Conservation (phyloP, 2,797 vertebrate species). For the Lophius americanus region DNA sequence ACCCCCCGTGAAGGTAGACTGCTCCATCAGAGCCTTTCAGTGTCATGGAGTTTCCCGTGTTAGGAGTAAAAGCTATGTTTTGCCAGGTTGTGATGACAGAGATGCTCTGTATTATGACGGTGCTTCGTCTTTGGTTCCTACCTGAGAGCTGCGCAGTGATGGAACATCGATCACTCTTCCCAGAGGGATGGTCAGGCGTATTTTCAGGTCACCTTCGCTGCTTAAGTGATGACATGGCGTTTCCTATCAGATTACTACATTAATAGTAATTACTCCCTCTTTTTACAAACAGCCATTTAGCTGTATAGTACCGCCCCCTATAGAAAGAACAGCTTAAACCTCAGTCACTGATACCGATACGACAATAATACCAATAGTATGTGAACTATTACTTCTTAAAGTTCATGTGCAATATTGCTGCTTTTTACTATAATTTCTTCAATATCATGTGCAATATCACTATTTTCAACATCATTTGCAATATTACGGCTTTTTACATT, state of each 20-base stretch:
- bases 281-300: no score
- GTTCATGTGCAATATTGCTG: no score
- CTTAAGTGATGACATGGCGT: background rate
- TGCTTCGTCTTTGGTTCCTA: slow-evolving; percentile 8
- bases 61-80: background rate
- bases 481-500: no score
- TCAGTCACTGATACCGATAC: no score
- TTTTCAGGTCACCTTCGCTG: slow-evolving; percentile 41
- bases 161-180: slow-evolving; percentile 5
- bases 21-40: slow-evolving; percentile 24
- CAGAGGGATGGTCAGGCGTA: slow-evolving; percentile 23
- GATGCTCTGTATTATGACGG: slow-evolving; percentile 2
- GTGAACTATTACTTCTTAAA: no score
- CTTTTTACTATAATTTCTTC: no score
- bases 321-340: no score
- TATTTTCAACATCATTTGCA: no score
- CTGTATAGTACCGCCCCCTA: no score
- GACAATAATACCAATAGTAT: no score
- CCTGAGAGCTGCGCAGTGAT: slow-evolving; percentile 14
- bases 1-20: slow-evolving; percentile 36
- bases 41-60: slow-evolving; percentile 34
- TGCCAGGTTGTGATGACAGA: slow-evolving; percentile 7
- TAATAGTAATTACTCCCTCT: slow-evolving; percentile 1
- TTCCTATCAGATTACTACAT: slow-evolving; percentile 17
- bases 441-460: no score